Base-by-base conservation (phyloP, 2,888 invertebrate genomes). In the Tachina grossa region DNA sequence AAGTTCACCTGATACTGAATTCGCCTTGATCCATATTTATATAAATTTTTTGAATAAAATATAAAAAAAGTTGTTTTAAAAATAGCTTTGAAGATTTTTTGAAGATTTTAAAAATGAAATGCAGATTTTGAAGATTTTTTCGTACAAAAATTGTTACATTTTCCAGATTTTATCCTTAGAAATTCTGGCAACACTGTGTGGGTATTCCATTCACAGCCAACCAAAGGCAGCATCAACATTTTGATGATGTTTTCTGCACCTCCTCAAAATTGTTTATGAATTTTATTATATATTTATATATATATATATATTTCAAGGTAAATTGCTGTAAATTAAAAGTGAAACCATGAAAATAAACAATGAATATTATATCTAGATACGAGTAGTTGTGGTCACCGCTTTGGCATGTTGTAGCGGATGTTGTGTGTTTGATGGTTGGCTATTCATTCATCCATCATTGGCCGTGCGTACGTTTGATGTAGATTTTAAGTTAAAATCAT, bases 381-480 rank as follows among this genome's bases (percentile, higher is more conserved):
- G 72, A 51, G 59, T 65, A 57, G 19, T 45, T 11, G 53, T 71
- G 45, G n/a, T 80, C 68, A 59, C 63, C 47, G 39, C 31, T 55
- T 61, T 83, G 78, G 74, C 74, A 75, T 79, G 22, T 51, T 51
- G 43, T 79, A 51, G 69, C 79, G 84, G 79, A 84, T 84, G 75
- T 57, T 84, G 49, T 71, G 61, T 69, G 31, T 49, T n/a, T 49
- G 31, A 31, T 31, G 31, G 59, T 49, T 22, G 69, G 14, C 19
- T 49, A 41, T 22, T 81, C 68, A 81, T 74, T 66, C 16, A 31
- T 31, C 31, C 31, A 31, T 31, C 31, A 31, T 31, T 31, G 49
- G 13, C 16, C 31, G 47, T 43, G 55, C 55, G 66, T 66, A 47
- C 55, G 66, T 66, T 16, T 75, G 43, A 10, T 43, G 43, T n/a